These are phyloP conservation scores for Uropetala carovei DNA, from an alignment of 2,888 invertebrate genomes.

Conservation along the genomic window DNA sequence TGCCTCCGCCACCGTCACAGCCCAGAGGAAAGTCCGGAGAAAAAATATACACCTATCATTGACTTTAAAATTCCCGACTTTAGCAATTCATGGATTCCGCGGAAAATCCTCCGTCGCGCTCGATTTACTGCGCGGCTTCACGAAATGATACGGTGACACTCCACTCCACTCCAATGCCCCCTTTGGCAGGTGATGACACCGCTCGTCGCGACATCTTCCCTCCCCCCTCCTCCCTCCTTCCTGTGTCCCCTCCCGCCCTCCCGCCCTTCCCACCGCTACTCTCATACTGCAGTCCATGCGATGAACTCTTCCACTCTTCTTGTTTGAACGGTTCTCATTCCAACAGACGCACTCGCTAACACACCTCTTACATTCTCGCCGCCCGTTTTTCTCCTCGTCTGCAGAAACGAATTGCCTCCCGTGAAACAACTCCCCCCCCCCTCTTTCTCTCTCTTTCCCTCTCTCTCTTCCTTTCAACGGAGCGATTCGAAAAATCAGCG, in stretches of 20 bases:
- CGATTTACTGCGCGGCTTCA: background rate
- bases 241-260: background rate
- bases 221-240: background rate
- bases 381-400: no score
- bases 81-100: constrained; percentile 28
- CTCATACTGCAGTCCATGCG: no score
- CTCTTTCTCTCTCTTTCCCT: no score
- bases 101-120: background rate
- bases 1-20: background rate
- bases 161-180: background rate
- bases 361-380: no score
- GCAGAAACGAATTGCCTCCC: no score
- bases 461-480: no score
- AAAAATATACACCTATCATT: constrained; percentile 5
- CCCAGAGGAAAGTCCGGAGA: background rate
- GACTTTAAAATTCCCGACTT: constrained; percentile 28
- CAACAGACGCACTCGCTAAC: no score
- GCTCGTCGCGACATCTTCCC: background rate
- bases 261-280: background rate
- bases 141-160: background rate
- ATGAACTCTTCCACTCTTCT: no score
- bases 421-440: no score
- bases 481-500: no score
- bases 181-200: background rate
- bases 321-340: no score